Conservation (phyloP, 2,797 vertebrate species). For the Lithobates pipiens region DNA sequence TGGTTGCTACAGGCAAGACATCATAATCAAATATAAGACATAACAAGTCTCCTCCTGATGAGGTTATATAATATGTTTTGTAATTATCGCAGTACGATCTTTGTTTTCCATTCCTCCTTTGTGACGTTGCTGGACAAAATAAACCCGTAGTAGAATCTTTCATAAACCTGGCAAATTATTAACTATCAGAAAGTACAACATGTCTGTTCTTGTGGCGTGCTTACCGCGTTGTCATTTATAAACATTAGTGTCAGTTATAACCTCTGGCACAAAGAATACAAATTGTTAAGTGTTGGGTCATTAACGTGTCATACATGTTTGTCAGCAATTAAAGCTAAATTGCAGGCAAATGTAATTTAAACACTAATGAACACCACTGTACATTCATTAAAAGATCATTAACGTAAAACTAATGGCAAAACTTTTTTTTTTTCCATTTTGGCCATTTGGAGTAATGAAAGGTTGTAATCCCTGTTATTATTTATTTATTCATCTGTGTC, state of each 20-base stretch:
- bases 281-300: neutral
- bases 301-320: no score
- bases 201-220: conserved; percentile 25
- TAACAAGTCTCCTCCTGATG: neutral
- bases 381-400: no score
- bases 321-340: no score
- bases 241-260: conserved; percentile 7
- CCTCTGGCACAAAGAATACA: neutral
- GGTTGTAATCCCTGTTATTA: no score
- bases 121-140: neutral
- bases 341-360: no score
- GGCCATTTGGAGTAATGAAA: no score
- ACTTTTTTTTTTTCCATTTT: no score
- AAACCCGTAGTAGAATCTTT: neutral
- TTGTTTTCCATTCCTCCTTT: neutral
- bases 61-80: neutral
- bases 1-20: neutral
- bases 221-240: conserved; percentile 12
- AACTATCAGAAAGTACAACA: conserved; percentile 33
- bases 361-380: no score
- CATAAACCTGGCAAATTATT: conserved; percentile 37
- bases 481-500: no score
- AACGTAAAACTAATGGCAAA: no score
- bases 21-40: neutral
- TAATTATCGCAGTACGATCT: no score